phyloP scores from a whole-genome alignment of 1,140 invertebrate species.

The Diorhabda carinulata region DNA sequence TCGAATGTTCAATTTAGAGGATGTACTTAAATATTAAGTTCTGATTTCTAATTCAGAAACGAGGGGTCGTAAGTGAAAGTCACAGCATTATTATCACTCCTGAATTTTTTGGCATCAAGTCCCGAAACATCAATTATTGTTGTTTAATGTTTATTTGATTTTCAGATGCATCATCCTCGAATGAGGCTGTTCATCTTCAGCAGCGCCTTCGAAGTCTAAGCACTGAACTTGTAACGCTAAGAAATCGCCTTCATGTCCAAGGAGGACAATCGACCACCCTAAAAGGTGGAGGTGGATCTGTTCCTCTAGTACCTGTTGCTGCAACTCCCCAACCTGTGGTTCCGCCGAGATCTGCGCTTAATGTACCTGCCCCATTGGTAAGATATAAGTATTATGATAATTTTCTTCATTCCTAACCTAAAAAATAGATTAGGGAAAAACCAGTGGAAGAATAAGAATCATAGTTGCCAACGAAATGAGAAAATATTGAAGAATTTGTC shows the following conservation, averaged over 20 bases:
- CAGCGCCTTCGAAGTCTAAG: conserved; percentile 82
- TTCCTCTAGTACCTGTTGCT: conserved; percentile 40
- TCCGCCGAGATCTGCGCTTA: conserved; percentile 38
- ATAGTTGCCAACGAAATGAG: too few relatives aligned
- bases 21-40: too few relatives aligned
- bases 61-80: too few relatives aligned
- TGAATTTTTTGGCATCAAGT: too few relatives aligned
- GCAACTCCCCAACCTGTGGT: conserved; percentile 47
- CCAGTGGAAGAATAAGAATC: too few relatives aligned
- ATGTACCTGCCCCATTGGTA: conserved; percentile 18
- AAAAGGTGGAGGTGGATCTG: conserved; percentile 35
- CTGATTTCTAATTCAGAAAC: too few relatives aligned
- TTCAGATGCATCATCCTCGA: conserved; percentile 87
- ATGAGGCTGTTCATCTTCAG: conserved; percentile 87
- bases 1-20: too few relatives aligned
- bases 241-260: conserved; percentile 77
- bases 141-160: conserved; percentile 26
- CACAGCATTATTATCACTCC: too few relatives aligned
- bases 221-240: conserved; percentile 82
- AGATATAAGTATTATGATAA: background rate
- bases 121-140: too few relatives aligned
- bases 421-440: background rate
- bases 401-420: background rate
- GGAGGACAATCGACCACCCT: conserved; percentile 47
- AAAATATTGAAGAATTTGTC: too few relatives aligned